Evolutionary conservation across 1,140 invertebrate genomes (phyloP), one percentile per base, ranked within the genome.

Genomic region (Cotesia typhae): DNA sequence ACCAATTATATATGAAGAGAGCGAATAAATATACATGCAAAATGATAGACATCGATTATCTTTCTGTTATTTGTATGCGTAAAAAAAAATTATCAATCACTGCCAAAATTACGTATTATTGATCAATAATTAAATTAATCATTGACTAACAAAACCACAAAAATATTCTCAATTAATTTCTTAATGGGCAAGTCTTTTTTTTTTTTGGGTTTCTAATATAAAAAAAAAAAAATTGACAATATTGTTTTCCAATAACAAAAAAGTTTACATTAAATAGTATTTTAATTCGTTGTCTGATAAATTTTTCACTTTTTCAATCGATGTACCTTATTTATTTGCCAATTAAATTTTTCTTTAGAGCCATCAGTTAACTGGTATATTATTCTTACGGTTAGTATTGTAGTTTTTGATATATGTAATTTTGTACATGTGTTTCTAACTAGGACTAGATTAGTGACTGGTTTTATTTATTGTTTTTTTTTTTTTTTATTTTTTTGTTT

Each of bases 371-470:
- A 14, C 17, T 55, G n/a, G 17, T 55, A 14, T 14, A 9, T 12
- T 55, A 55, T 36, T 28, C 20, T 20, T 36, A 35, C 3, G n/a
- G 17, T 60, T 60, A 20, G 1, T 52, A 66, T 17, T 53, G 12
- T 37, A 38, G 4, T 51, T 66, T 47, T 65, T 73, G 67, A 73
- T 73, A 69, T 70, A 67, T 64, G 38, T 17, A 52, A 41, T 35
- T 73, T 73, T 73, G 72, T 73, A 73, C 72, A 67, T 67, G 55
- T 65, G 63, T 64, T 69, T 64, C 38, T 41, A 41, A 12, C 4
- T 63, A 47, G 41, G 17, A 70, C 65, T 72, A 70, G 41, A 70
- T 70, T 66, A 51, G 59, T 55, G 60, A 67, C 41, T 66, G 37
- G 28, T 52, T 52, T 20, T 35, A 28, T 66, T 41, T 17, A 2